Evolutionary conservation across 2,888 invertebrate species (phyloP), one percentile per base, ranked within the genome.

Genomic region (Actias luna): DNA sequence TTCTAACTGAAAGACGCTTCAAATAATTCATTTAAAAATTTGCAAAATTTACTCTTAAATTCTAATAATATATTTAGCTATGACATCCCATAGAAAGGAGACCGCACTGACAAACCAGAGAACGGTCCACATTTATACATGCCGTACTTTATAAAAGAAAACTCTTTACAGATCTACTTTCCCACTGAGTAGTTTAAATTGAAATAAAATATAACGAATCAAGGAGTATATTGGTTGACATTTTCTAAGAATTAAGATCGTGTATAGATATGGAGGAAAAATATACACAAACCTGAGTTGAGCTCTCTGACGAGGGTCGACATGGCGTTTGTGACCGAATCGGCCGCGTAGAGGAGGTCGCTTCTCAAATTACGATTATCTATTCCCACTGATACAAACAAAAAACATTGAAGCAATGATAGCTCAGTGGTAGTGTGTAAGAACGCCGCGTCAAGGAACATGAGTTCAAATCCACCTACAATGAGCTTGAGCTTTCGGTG

Each of bases 261-360:
- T 36, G 16, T 52, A 60, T 31, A 60, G n/a, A n/a, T 8, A 33
- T 55, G 22, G 31, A 12, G 12, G 22, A 5, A n/a, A n/a, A n/a
- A 22, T 36, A 63, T 62, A 59, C 58, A 72, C 93, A 92, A 92
- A 96, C 96, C 97, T 93, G 98, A 97, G 90, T 99, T 98, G 62
- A 99, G 94, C 93, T 99, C 99, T 86, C 98, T 95, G 74, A 99
- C 99, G 74, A 99, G 94, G 31, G 98, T 98, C 39, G 98, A 98
- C 98, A 99, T 99, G 67, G 99, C 99, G 89, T 98, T 98, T 67
- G 99, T 99, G 73, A 99, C 99, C 33, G 98, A 98, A 90, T 99
- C 99, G 57, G 99, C 99, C 58, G 99, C 99, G 79, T 97, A 97
- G 72, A 99, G 94, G 63, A 99, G 94, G 88, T 98, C 98, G 81